Base-by-base conservation (phyloP, 1,140 invertebrate species). In the Rhyacophila brunnea region DNA sequence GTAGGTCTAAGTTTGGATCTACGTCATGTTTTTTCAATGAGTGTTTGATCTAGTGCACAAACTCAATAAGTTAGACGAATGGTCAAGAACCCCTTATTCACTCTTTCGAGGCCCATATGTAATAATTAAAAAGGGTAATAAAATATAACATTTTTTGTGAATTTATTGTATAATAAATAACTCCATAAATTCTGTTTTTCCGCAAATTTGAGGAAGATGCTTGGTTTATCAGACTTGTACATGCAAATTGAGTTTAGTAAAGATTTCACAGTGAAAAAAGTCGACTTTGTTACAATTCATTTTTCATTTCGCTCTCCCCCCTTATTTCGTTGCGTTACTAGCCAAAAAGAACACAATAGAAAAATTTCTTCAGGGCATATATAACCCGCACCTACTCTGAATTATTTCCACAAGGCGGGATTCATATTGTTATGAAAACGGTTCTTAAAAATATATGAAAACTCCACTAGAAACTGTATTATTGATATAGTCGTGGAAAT, bases 201-300 rank as follows among this genome's bases (percentile, higher is more conserved):
- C 51, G 10, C 45, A 47, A 60, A 45, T 54, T 46, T 49, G 20
- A 43, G 18, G 11, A 36, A 35, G 35, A 36, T 36, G 15, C 35
- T 7, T n/a, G 42, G 48, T 60, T 64, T 64, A 60, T 60, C 57
- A 52, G 54, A 64, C 52, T 62, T 62, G 63, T 58, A 44, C 54
- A 65, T 62, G 63, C 59, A 65, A 65, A 65, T 65, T 58, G 63
- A 65, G 63, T 65, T 64, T 65, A 58, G 58, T 58, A 61, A 65
- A 65, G 50, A 65, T 65, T 65, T 65, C 63, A 44, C 54, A 58
- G 59, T 60, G 58, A 36, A 54, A 53, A 34, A 50, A 65, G 58
- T 62, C 63, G 54, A 61, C 63, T 65, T 65, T 65, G 58, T 65
- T 61, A 58, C 63, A 61, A 65, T 65, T 65, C 63, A 65, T 65